phyloP scores from a whole-genome alignment of 2,797 vertebrate genomes.

The Rhinogobio ventralis region DNA sequence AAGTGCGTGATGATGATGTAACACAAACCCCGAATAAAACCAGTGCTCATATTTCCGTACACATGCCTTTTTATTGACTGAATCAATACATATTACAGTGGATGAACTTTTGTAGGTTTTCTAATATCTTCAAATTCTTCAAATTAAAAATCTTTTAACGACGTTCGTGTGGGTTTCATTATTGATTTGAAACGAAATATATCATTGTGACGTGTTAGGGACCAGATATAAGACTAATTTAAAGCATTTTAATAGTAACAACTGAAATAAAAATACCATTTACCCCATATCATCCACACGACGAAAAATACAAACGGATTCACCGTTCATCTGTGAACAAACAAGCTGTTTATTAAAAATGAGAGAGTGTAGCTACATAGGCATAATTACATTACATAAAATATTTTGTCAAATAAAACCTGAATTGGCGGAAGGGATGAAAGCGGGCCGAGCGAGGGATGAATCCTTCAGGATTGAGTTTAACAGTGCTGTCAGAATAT shows the following conservation, averaged over 20 bases:
- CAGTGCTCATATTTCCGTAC: constrained; percentile 43
- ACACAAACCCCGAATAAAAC: constrained; percentile 15
- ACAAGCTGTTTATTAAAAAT: not conserved
- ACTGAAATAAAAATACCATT: constrained; percentile 36
- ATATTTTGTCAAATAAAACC: not conserved
- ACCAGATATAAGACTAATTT: not conserved
- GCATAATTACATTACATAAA: not conserved
- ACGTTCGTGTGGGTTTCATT: not conserved
- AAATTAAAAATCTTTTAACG: too few species aligned
- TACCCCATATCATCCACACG: not conserved
- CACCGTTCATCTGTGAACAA: not conserved
- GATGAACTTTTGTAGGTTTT: too few species aligned
- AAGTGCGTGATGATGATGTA: constrained; percentile 20
- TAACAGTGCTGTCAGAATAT: too few species aligned
- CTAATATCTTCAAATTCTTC: not conserved
- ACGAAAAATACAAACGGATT: not conserved
- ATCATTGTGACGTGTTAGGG: not conserved
- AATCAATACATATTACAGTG: not conserved
- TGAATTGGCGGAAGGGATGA: not conserved
- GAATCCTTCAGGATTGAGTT: too few species aligned
- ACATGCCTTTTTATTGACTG: constrained; percentile 54
- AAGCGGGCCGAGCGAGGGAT: too few species aligned
- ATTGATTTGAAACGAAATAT: not conserved
- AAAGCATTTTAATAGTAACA: not conserved
- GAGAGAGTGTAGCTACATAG: not conserved